These are phyloP conservation scores for Steatornis caripensis DNA, from an alignment of 2,113 vertebrate species.

Conservation along the genomic window DNA sequence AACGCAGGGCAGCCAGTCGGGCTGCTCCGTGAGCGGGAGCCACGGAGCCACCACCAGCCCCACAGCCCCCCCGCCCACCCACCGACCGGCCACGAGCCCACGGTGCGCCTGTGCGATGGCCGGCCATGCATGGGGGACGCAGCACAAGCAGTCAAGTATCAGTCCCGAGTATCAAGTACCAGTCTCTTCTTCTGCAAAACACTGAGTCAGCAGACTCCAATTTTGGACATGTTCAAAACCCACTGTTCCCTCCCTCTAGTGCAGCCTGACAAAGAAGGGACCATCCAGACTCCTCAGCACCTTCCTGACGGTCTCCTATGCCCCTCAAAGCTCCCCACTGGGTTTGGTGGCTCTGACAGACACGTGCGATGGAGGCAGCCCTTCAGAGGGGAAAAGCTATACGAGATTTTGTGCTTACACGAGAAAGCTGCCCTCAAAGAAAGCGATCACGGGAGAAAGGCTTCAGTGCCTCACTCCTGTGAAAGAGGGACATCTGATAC, in stretches of 20 bases:
- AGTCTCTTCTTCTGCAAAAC: not conserved
- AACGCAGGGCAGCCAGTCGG: too few species aligned
- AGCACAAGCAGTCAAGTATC: not conserved
- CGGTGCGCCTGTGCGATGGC: fast-evolving
- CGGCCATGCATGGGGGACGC: fast-evolving
- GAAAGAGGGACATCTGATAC: fast-evolving
- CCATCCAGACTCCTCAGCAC: not conserved
- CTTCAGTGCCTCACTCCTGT: fast-evolving
- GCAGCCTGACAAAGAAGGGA: not conserved
- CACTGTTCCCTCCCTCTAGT: not conserved
- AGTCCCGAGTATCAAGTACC: too few species aligned
- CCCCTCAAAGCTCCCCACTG: not conserved
- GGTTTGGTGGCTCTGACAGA: not conserved
- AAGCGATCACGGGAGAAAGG: fast-evolving
- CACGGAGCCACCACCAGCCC: not conserved
- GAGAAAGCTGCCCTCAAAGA: not conserved
- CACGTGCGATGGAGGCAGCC: fast-evolving
- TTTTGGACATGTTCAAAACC: not conserved
- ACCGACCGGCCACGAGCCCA: fast-evolving
- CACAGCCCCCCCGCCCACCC: not conserved
- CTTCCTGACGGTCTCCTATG: fast-evolving
- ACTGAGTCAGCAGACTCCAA: fast-evolving
- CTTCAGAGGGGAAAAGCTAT: not conserved
- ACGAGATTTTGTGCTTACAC: fast-evolving
- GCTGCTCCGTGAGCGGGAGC: not conserved